Base-by-base conservation (phyloP, 1,140 invertebrate genomes). In the Panagrolaimus sp. region DNA sequence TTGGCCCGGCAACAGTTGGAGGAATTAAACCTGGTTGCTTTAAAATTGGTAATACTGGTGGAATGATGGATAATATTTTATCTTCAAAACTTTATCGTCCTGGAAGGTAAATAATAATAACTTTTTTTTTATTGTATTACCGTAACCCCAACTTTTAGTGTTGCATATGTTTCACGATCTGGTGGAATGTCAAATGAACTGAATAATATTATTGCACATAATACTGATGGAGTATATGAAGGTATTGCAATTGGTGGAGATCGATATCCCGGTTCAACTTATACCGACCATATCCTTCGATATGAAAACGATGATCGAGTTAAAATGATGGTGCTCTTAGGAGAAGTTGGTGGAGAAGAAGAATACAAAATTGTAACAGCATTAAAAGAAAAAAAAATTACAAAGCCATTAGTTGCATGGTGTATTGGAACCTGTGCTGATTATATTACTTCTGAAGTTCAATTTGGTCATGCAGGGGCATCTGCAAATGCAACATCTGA, bases 171-270 rank as follows among this genome's bases (percentile, higher is more conserved):
- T 7, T 97, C 94, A 0, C 88, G 95, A 65, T 98, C 95, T 0
- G 96, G 96, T 63, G 96, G 96, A 21, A 99, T 99, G 96, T 96
- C 93, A 5, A 99, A 99, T 83, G 96, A 99, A 85, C 86, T 99
- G 65, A 99, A 99, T 86, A 99, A 99, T 84, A 97, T 99, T 58
- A 89, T 99, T 66, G 92, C 93, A 0, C 93, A 96, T 81, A 90
- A 94, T 46, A 94, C 96, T 0, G 91, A 99, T 85, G 96, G 96
- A 47, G 96, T 98, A 0, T 91, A 91, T 78, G 96, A 98, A 84
- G 96, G 96, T 10, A 91, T 99, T 1, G 96, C 96, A 28, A 99
- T 98, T 78, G 96, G 96, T n/a, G 96, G 96, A 1, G 96, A 99
- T 86, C 88, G 95, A 73, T 98, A 98, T 85, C 96, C 96, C 0